A percentile compares a stretch with the other conserved stretches of the same genome.
Evolutionary conservation across 2,113 vertebrate genomes (phyloP).

Genomic region (Ictalurus punctatus): DNA sequence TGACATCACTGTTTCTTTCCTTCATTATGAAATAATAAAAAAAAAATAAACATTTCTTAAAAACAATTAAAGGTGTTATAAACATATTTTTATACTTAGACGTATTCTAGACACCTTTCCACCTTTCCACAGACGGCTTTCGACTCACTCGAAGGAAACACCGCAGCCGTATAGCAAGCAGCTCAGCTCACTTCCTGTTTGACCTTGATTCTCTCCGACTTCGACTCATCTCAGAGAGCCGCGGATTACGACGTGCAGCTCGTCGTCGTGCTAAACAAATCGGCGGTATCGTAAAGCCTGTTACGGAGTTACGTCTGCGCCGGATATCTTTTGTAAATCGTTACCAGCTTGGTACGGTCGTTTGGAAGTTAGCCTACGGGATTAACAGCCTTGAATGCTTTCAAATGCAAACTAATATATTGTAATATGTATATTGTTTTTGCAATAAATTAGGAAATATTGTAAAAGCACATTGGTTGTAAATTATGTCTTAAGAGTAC

Average conservation of each 20-base stretch:
- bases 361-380: not conserved
- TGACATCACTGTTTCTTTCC: not conserved
- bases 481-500: not conserved
- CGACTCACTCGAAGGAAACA: not conserved
- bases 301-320: not conserved
- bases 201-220: not conserved
- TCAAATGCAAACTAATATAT: not conserved
- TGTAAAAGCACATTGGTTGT: too few species aligned
- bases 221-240: not conserved
- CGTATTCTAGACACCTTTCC: not conserved
- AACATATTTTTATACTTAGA: not conserved
- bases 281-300: not conserved
- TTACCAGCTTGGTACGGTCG: not conserved
- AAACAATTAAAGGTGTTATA: not conserved
- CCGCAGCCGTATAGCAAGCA: not conserved
- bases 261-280: not conserved
- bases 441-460: not conserved
- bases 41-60: too few species aligned
- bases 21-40: not conserved
- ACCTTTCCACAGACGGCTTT: not conserved
- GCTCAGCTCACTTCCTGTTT: not conserved
- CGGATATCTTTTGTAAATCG: not conserved
- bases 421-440: not conserved
- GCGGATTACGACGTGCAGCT: not conserved
- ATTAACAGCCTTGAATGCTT: not conserved